Evolutionary conservation across 2,113 vertebrate genomes (phyloP).

Genomic region (Cottus gobio): DNA sequence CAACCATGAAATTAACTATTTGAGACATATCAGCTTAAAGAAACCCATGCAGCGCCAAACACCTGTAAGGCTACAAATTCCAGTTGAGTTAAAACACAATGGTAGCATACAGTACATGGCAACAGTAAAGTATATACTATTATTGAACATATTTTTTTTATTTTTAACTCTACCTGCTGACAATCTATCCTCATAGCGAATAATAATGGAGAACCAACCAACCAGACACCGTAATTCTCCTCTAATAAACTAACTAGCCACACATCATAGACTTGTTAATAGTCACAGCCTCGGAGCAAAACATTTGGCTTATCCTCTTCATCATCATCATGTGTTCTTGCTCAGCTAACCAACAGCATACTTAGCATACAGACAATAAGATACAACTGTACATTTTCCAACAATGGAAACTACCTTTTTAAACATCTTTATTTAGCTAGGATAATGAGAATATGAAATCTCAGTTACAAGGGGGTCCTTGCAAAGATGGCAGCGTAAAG

Average conservation of each 20-base stretch:
- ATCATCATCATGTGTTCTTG: background rate
- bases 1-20: constrained; percentile 76
- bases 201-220: background rate
- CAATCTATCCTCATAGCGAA: background rate
- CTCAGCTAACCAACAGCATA: background rate
- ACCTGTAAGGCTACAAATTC: constrained; percentile 47
- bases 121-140: background rate
- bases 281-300: background rate
- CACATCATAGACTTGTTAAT: background rate
- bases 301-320: background rate
- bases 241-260: background rate
- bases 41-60: constrained; percentile 31
- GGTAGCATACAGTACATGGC: constrained; percentile 4
- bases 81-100: constrained; percentile 22
- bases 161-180: background rate
- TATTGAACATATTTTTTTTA: background rate
- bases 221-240: background rate
- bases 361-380: background rate
- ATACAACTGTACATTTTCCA: background rate
- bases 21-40: constrained; percentile 48
- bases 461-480: too few relatives aligned
- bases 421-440: background rate
- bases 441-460: background rate
- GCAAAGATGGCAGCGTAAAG: too few relatives aligned
- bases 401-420: background rate